Conservation (phyloP, 2,888 invertebrate genomes). For the Drosophila setosimentum region DNA sequence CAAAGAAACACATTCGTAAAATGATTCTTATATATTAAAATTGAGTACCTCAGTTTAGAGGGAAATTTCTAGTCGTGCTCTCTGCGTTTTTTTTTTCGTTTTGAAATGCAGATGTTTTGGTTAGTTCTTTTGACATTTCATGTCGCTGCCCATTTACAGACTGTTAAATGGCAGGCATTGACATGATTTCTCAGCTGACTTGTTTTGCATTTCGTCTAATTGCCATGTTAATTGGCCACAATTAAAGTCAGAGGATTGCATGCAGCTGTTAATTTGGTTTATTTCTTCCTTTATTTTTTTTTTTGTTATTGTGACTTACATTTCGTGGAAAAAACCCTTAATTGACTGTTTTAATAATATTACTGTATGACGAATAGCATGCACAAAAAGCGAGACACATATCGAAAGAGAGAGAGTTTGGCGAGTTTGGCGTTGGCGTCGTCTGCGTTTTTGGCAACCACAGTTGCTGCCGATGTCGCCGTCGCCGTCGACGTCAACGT, state of each 20-base stretch:
- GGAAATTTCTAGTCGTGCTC: conserved; percentile 8
- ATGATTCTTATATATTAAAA: neutral
- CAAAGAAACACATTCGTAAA: neutral
- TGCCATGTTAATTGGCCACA: conserved; percentile 68
- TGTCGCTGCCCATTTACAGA: conserved; percentile 64
- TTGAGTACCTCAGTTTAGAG: neutral
- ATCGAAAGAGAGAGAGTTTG: conserved; percentile 6
- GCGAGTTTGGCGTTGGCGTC: conserved; percentile 58
- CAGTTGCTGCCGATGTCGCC: conserved; percentile 2
- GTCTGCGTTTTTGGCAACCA: conserved; percentile 58
- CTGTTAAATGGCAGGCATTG: conserved; percentile 61
- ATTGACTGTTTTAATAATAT: conserved; percentile 50
- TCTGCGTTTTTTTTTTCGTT: neutral
- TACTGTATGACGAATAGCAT: conserved; percentile 54
- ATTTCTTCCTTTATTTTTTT: conserved; percentile 8
- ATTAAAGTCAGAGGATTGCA: conserved; percentile 58
- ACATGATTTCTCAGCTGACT: conserved; percentile 63
- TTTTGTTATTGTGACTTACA: conserved; percentile 14
- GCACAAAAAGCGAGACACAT: neutral
- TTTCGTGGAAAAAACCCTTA: conserved; percentile 65
- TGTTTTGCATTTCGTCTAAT: conserved; percentile 63
- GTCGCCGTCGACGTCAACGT: neutral
- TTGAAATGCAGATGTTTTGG: conserved; percentile 7
- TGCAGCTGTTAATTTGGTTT: conserved; percentile 18
- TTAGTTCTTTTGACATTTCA: conserved; percentile 56